phyloP scores from a whole-genome alignment of 2,113 vertebrate species.

The Calyptomena viridis region DNA sequence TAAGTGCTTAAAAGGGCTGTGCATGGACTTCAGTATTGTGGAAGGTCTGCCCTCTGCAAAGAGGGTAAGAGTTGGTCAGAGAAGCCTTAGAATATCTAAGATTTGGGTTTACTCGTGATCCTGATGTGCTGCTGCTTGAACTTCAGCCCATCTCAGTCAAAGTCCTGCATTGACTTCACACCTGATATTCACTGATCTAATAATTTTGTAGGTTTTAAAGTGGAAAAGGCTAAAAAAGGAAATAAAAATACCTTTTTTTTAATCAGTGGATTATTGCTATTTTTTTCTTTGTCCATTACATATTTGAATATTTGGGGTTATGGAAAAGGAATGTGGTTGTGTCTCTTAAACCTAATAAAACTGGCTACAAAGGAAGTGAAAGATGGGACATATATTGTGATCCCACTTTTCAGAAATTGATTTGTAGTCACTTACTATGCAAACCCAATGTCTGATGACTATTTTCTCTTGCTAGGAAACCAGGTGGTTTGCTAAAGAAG shows the following conservation, averaged over 20 bases:
- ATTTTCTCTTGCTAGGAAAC: background rate
- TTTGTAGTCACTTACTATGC: background rate
- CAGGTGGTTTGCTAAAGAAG: background rate
- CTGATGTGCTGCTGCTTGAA: background rate
- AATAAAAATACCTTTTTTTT: background rate
- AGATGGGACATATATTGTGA: background rate
- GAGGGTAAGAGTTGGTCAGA: background rate
- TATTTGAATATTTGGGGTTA: background rate
- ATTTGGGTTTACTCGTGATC: background rate
- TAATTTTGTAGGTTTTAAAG: background rate
- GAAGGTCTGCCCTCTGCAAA: background rate
- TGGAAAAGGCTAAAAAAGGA: background rate
- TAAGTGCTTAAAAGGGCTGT: background rate
- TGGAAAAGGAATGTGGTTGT: background rate
- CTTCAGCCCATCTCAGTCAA: background rate
- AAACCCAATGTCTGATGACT: background rate
- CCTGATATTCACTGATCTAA: background rate
- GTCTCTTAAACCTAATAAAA: background rate
- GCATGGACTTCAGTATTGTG: background rate
- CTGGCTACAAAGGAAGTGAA: background rate
- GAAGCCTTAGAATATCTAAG: background rate
- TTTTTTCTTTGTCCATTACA: background rate
- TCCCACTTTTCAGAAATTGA: background rate
- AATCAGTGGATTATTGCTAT: background rate
- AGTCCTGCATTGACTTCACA: background rate